Percentiles rank a stretch among this genome's conserved stretches.
Evolutionary conservation across 2,888 invertebrate species (phyloP).

Genomic region (Dascillus cervinus): DNA sequence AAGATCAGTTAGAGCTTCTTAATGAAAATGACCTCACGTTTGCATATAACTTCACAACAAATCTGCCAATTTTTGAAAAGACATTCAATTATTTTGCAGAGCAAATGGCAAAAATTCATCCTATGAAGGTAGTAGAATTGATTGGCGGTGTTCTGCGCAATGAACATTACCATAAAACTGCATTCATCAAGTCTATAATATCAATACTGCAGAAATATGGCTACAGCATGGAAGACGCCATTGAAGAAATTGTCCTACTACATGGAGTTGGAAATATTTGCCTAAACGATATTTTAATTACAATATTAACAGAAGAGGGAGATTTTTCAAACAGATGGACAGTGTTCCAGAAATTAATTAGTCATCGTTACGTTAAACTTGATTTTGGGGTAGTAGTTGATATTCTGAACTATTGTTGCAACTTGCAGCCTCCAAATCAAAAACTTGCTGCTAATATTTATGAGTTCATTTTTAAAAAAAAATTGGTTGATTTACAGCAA

Average conservation of each 20-base stretch:
- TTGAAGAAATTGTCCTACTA: slow-evolving; percentile 10
- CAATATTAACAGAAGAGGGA: slow-evolving; percentile 7
- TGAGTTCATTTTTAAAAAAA: slow-evolving; percentile 1
- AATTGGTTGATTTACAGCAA: slow-evolving; percentile 2
- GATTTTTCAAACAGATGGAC: slow-evolving; percentile 10
- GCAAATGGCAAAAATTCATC: not conserved
- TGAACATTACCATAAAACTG: slow-evolving; percentile 5
- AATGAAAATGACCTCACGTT: not conserved
- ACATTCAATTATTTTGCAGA: not conserved
- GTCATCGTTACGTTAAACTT: slow-evolving; percentile 5
- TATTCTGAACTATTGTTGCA: slow-evolving; percentile 8
- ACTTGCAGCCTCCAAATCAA: too few species aligned
- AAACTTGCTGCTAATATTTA: too few species aligned
- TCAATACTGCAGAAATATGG: slow-evolving; percentile 8
- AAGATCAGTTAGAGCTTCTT: not conserved
- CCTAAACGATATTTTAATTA: slow-evolving; percentile 11
- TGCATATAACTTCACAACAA: slow-evolving; percentile 2
- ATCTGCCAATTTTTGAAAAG: not conserved
- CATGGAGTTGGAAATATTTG: slow-evolving; percentile 6
- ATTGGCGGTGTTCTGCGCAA: not conserved
- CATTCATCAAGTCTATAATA: slow-evolving; percentile 7
- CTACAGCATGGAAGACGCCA: slow-evolving; percentile 6
- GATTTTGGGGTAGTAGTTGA: slow-evolving; percentile 8
- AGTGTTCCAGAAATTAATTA: slow-evolving; percentile 9
- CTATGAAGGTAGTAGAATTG: not conserved